Base-by-base conservation (phyloP, 2,888 invertebrate species). In the Lottia scabra region DNA sequence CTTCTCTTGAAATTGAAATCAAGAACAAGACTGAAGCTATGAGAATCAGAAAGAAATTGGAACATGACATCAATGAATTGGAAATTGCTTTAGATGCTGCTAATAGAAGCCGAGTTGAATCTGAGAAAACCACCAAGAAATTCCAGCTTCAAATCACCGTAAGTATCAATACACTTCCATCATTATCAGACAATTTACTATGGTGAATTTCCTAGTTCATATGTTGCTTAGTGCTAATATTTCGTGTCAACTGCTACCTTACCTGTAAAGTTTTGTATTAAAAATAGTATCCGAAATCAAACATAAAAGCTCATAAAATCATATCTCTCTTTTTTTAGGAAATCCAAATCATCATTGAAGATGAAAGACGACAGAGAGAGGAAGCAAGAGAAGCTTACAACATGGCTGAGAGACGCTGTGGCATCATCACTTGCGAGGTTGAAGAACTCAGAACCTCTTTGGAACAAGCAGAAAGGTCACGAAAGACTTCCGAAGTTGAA, bases 31-130 rank as follows among this genome's bases (percentile, higher is more conserved):
- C 97, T 93, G 99, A 99, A 93, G 97, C 98, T 84, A 94, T 98
- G 87, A 95, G 97, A 93, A 96, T 98, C 96, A 99, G 98, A 95
- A 99, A 99, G 96, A 99, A 99, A 93, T 93, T 99, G 90, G 99
- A 99, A 92, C 95, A 96, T 86, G 98, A 99, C 93, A 98, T 99
- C 93, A 98, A 98, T 91, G 98, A 98, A 92, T 93, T 99, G 80
- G 98, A 99, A 91, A 97, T 98, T 87, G 97, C 97, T 88, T 93
- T 99, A 91, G 98, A 99, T 92, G 97, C 97, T 91, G 97, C 98
- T 90, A 98, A 98, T 94, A 97, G 97, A 93, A 96, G 96, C 88
- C 97, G 97, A 90, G 96, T 97, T 87, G 97, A 98, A 91, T 96
- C 97, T 87, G 97, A 98, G 92, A 98, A 98, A 95, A 97, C 96